Percentiles rank a stretch among this genome's conserved stretches.
phyloP scores from a whole-genome alignment of 1,140 invertebrate species.

The Melanaphis sacchari region DNA sequence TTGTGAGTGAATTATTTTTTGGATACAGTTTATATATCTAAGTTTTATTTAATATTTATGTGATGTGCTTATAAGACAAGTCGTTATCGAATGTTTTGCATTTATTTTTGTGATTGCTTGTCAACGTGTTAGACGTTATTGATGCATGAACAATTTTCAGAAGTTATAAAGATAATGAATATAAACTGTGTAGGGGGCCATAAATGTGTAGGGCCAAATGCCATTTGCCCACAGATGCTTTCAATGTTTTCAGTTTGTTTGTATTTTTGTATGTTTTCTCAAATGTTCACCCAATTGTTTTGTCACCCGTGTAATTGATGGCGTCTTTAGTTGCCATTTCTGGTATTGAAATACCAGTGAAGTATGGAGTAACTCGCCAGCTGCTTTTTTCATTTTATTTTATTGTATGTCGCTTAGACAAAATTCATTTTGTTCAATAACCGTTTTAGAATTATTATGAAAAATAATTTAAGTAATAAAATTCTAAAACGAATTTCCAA shows the following conservation, averaged over 20 bases:
- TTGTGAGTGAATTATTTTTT: neutral
- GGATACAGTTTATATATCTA: neutral
- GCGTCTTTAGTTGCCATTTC: conserved; percentile 24
- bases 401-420: neutral
- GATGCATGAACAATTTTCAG: neutral
- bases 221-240: neutral
- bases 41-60: neutral
- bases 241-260: conserved; percentile 13
- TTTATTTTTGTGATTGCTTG: neutral
- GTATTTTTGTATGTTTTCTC: conserved; percentile 19
- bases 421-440: neutral
- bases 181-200: neutral
- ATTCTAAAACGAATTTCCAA: neutral
- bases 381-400: conserved; percentile 15
- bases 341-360: conserved; percentile 19
- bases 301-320: conserved; percentile 20
- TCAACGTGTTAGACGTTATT: neutral
- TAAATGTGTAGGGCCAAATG: neutral
- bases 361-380: neutral
- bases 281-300: conserved; percentile 39
- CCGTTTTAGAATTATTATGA: neutral
- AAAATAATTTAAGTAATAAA: conserved; percentile 21
- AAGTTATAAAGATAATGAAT: neutral
- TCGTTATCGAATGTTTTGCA: neutral
- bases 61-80: neutral